Evolutionary conservation across 2,888 invertebrate species (phyloP), one percentile per base, ranked within the genome.

Genomic region (Idaea aversata): DNA sequence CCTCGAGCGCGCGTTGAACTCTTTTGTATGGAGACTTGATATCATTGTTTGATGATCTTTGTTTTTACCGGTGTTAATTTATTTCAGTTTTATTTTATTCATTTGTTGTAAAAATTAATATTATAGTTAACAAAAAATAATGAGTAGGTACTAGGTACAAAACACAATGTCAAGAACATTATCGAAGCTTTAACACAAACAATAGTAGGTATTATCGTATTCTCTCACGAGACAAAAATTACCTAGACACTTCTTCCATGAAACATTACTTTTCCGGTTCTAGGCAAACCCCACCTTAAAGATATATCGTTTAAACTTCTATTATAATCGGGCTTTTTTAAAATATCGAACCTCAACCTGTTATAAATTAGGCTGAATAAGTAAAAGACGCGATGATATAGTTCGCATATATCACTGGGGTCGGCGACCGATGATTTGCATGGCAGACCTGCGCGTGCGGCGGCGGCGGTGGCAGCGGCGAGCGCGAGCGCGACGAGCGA

Each of bases 391-490:
- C 65, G 67, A 70, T 72, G 70, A 72, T 73, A 76, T 76, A 72
- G 72, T 73, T 73, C 69, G 71, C 72, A 72, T 71, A 73, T 75
- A 71, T 73, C 71, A 74, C 69, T 80, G 85, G 85, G 91, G 88
- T 90, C 88, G 80, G 76, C 77, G 91, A 86, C 90, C 91, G 85
- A 76, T 68, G 76, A 81, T 86, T 87, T 83, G 88, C 87, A 82
- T 83, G 80, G 74, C 72, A 72, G 77, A 86, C 85, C 85, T 83
- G 86, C 78, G 80, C 75, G 72, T 66, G 75, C 77, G 81, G 71
- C 68, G 72, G 71, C 72, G 72, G 71, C 74, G 72, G 77, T 25
- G 25, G 25, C 25, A 3, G 25, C 25, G 25, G 76, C 77, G 75
- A 72, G 69, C 74, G 74, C 70, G 68, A 78, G 81, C 75, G 80